A percentile compares a stretch with the other conserved stretches of the same genome.
phyloP scores from a whole-genome alignment of 2,888 invertebrate species.

The Reticulitermes lucifugus region DNA sequence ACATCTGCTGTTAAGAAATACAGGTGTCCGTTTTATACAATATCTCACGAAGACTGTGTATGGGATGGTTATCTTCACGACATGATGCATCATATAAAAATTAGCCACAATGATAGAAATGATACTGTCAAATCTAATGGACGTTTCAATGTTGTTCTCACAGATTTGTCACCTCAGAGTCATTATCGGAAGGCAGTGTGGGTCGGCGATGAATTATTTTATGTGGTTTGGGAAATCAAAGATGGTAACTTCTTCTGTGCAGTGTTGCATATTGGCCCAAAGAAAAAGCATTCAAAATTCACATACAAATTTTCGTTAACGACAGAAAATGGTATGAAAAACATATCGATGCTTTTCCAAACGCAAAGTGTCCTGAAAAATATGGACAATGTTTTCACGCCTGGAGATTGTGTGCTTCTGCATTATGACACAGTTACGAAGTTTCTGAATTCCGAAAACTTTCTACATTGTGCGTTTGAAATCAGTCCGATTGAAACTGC shows the following conservation, averaged over 20 bases:
- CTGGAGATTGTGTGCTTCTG: background rate
- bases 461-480: background rate
- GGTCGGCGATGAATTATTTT: background rate
- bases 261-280: background rate
- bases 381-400: background rate
- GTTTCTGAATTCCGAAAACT: background rate
- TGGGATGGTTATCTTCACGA: background rate
- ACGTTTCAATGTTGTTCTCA: background rate
- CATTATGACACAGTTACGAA: constrained; percentile 16
- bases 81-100: background rate
- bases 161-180: background rate
- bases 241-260: background rate
- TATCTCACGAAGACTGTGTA: background rate
- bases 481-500: background rate
- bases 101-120: background rate
- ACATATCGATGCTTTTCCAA: background rate
- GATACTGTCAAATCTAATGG: background rate
- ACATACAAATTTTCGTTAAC: background rate
- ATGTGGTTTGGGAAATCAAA: constrained; percentile 20
- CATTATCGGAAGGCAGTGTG: constrained; percentile 1
- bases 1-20: background rate
- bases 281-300: background rate
- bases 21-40: background rate
- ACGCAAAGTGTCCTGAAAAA: background rate
- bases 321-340: background rate